Evolutionary conservation across 2,797 vertebrate species (phyloP).

Genomic region (Bovichtus diacanthus): DNA sequence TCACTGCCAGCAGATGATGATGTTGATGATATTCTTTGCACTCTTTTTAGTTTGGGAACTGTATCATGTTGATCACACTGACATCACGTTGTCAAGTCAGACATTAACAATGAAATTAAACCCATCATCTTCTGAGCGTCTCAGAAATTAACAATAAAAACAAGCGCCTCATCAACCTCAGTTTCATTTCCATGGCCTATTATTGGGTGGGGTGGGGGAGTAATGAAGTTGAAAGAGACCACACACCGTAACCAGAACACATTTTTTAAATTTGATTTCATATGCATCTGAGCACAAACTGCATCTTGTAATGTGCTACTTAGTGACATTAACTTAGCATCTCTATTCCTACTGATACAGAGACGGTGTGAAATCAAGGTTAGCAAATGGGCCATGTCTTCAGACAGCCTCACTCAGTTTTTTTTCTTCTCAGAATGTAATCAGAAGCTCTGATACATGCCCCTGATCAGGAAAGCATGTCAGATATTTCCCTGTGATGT

Average conservation of each 20-base stretch:
- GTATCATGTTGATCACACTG: constrained; percentile 50
- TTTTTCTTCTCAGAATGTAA: neutral
- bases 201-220: neutral
- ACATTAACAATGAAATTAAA: constrained; percentile 31
- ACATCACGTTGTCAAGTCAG: constrained; percentile 28
- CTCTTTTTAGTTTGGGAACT: constrained; percentile 1
- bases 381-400: neutral
- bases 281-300: neutral
- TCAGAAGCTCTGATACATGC: neutral
- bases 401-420: neutral
- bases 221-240: neutral
- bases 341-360: neutral
- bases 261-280: neutral
- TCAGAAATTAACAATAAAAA: neutral
- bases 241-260: neutral
- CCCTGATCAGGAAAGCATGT: constrained; percentile 27
- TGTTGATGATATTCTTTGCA: constrained; percentile 51
- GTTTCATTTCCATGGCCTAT: neutral
- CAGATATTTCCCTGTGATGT: constrained; percentile 25
- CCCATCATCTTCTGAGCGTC: neutral
- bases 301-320: neutral
- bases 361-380: neutral
- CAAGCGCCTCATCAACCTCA: too few species aligned
- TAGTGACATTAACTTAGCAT: neutral
- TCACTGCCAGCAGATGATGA: constrained; percentile 31